Base-by-base conservation (phyloP, 2,113 vertebrate species). In the Carollia perspicillata region DNA sequence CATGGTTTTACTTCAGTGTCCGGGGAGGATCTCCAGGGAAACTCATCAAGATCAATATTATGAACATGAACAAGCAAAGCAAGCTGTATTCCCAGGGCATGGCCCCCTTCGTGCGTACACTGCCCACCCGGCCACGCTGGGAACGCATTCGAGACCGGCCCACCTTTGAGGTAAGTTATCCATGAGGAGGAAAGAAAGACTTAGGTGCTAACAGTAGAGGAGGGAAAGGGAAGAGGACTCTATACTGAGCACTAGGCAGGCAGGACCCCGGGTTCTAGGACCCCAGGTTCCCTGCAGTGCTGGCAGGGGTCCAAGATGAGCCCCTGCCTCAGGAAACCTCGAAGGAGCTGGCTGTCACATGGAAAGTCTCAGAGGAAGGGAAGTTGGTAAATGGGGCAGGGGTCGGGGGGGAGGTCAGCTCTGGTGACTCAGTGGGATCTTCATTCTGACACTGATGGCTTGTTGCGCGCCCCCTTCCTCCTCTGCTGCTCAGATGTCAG, bases 21-120 rank as follows among this genome's bases (percentile, higher is more conserved):
- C 98, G 98, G 0, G 99, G 99, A 1, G 98, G 98, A 0, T 71
- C 96, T 2, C 99, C 99, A 5, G 99, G 99, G 5, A 99, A 99
- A 97, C 95, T 99, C 65, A 98, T 99, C 95, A 99, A 99, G 98
- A 99, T 99, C 96, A 99, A 99, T 90, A 98, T 99, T 81, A 99
- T 99, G 98, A 99, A 99, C 98, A 99, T 99, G 99, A 99, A 99
- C 98, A 99, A 99, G 95, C 99, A 99, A 98, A 99, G 99, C 98
- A 99, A 99, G 97, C 99, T 99, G 16, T 99, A 99, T 95, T 99
- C 99, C 12, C 99, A 99, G 98, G 99, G 99, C 92, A 99, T 99
- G 99, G 96, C 99, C 16, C 99, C 99, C 9, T 99, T 99, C 0
- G 99, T 99, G 55, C 99, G 99, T 51, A 99, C 99, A 2, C 65